Evolutionary conservation across 2,113 vertebrate species (phyloP).

Genomic region (Erinaceus europaeus): DNA sequence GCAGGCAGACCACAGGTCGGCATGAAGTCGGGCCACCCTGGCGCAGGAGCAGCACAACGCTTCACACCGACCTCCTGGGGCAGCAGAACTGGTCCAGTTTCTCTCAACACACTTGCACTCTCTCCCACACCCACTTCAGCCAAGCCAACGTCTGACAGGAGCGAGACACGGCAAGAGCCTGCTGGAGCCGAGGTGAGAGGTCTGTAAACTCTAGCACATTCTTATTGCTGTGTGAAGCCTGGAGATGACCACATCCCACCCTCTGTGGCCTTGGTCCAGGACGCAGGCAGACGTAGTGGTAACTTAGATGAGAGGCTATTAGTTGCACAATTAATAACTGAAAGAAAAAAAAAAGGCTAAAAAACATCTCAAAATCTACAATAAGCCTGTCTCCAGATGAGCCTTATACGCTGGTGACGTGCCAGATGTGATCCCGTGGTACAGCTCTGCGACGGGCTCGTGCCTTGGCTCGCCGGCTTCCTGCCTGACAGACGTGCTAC

Average conservation of each 20-base stretch:
- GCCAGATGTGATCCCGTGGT: constrained; percentile 46
- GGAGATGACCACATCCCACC: constrained; percentile 56
- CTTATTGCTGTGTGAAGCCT: constrained; percentile 78
- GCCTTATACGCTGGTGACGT: neutral
- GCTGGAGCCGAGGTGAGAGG: constrained; percentile 36
- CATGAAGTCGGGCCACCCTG: neutral
- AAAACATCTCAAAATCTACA: constrained; percentile 63
- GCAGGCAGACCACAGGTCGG: neutral
- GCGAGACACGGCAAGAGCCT: constrained; percentile 55
- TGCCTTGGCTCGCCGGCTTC: constrained; percentile 44
- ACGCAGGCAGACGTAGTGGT: constrained; percentile 58
- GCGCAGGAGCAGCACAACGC: neutral
- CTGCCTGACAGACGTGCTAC: constrained; percentile 52
- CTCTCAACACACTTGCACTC: neutral
- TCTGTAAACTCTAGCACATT: constrained; percentile 72
- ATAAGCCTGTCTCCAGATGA: constrained; percentile 73
- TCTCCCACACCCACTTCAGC: neutral
- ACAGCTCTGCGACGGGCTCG: constrained; percentile 69
- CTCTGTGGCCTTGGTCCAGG: constrained; percentile 32
- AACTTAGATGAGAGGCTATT: constrained; percentile 60
- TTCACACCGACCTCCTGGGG: neutral
- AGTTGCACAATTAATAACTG: constrained; percentile 65
- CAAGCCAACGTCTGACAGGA: neutral
- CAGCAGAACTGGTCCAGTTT: neutral
- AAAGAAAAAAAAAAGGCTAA: constrained; percentile 74